Base-by-base conservation (phyloP, 2,113 vertebrate genomes). In the Chlamydotis undulata region DNA sequence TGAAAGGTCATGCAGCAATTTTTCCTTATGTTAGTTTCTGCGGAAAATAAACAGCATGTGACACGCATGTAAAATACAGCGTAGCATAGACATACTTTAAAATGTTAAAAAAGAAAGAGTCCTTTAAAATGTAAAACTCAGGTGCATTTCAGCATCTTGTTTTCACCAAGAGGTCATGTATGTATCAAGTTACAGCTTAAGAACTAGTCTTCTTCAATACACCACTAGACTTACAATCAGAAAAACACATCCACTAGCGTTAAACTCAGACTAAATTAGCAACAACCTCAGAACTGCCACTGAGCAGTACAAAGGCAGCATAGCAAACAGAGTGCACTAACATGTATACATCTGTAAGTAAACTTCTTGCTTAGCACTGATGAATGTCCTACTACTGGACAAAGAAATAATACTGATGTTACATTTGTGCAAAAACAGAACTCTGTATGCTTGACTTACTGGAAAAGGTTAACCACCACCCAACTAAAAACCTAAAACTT, bases 311-410 rank as follows among this genome's bases (percentile, higher is more conserved):
- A 28, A n/a, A n/a, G 70, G 65, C n/a, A 65, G 56, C 41, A 41
- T 10, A 45, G 23, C n/a, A 7, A 35, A 26, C 5, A n/a, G 13
- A 59, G 31, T 5, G 28, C 21, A 6, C 19, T 39, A 26, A 33
- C 12, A 4, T 56, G 24, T n/a, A 0, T 6, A 16, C 6, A 37
- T 17, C 24, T 68, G 1, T 2, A 8, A 43, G 22, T 1, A 31
- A 12, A 29, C 29, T 61, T n/a, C 6, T 33, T 26, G 69, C 69
- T 52, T 31, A 7, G n/a, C 23, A 47, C 29, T 10, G 9, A 9
- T 9, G 6, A 50, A 39, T 1, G 1, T 39, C 52, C 64, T 33
- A 3, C 7, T 18, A 9, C 24, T 22, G n/a, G 15, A 35, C 52
- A 56, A 41, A 43, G 28, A 22, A 68, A 22, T 18, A 53, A 17